A percentile compares a stretch with the other conserved stretches of the same genome.
Conservation (phyloP, 2,797 vertebrate species). For the Momotus momota region DNA sequence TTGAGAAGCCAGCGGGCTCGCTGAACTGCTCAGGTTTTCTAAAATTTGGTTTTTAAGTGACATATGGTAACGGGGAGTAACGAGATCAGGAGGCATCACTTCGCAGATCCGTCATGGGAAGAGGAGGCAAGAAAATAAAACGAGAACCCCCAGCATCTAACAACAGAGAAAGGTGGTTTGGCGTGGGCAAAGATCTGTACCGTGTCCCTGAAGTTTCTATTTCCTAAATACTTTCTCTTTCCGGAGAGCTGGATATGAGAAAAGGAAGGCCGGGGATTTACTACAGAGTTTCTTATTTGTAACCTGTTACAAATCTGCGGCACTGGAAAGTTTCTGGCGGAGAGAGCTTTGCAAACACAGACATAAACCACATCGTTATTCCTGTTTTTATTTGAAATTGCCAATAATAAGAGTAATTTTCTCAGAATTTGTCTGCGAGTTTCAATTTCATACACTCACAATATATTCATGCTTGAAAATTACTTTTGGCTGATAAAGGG, state of each 20-base stretch:
- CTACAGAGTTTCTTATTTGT: neutral
- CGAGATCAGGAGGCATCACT: neutral
- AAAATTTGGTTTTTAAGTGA: conserved; percentile 25
- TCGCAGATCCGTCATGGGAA: neutral
- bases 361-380: conserved; percentile 13
- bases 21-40: conserved; percentile 11
- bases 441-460: conserved; percentile 38
- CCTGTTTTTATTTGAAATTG: conserved; percentile 43
- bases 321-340: neutral
- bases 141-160: neutral
- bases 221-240: neutral
- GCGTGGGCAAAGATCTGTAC: neutral
- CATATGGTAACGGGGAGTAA: conserved; percentile 39
- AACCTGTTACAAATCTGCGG: neutral
- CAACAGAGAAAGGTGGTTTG: neutral
- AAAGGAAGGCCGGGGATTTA: neutral
- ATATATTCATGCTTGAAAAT: conserved; percentile 46
- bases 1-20: conserved; percentile 46
- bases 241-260: neutral
- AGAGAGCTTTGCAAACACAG: neutral
- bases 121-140: neutral
- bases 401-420: conserved; percentile 9
- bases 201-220: neutral
- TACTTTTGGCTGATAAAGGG: conserved; percentile 39
- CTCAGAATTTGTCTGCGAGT: neutral